Conservation (phyloP, 2,888 invertebrate genomes). For the Megaustenia siamemsis region DNA sequence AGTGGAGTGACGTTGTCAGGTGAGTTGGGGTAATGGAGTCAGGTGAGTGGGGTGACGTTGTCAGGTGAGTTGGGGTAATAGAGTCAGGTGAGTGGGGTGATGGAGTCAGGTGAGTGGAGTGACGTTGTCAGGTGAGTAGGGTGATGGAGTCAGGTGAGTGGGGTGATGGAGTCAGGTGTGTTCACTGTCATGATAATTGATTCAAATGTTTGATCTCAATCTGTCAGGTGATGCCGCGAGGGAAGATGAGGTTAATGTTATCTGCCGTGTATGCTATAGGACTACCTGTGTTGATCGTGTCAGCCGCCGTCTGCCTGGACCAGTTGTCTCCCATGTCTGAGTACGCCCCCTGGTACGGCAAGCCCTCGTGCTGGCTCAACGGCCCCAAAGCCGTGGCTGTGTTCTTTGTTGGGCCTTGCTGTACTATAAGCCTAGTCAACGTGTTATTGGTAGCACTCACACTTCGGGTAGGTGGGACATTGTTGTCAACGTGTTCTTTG, state of each 20-base stretch:
- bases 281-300: constrained; percentile 39
- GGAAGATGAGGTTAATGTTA: constrained; percentile 16
- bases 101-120: no score
- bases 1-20: no score
- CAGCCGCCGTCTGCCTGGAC: constrained; percentile 49
- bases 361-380: constrained; percentile 57
- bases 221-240: constrained; percentile 37
- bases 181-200: no score
- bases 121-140: no score
- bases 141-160: no score
- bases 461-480: constrained; percentile 40
- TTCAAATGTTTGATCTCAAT: no score
- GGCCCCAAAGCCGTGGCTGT: constrained; percentile 48
- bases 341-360: constrained; percentile 56
- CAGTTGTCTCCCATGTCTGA: constrained; percentile 34
- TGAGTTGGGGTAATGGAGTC: no score
- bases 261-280: constrained; percentile 52
- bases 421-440: constrained; percentile 51
- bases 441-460: constrained; percentile 46
- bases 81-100: no score
- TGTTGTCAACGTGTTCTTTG: no score
- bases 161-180: no score
- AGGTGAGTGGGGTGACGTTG: no score
- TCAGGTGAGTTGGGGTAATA: no score
- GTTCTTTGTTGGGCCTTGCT: constrained; percentile 56